Evolutionary conservation across 1,140 invertebrate species (phyloP), one percentile per base, ranked within the genome.

Genomic region (Hesperophylax magnus): DNA sequence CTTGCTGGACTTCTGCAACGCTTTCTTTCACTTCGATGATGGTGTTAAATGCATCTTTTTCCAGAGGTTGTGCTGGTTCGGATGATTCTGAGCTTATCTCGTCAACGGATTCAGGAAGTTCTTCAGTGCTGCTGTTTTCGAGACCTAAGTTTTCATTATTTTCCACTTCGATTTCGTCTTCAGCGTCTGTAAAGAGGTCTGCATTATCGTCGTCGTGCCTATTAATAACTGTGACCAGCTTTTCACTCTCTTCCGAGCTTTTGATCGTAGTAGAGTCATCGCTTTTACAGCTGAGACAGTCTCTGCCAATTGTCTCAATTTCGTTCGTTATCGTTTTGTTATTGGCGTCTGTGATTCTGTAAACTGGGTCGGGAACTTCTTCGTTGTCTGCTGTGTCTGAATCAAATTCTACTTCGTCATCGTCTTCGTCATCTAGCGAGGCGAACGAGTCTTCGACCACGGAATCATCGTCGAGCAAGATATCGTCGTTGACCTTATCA

Each of bases 71-170:
- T 6, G 39, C 11, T 9, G 17, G 54, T 4, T 69, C 77, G 6
- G 53, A 54, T 14, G 52, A 39, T 52, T 77, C 75, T 8, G 75
- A 77, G 58, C 58, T 63, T 11, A 63, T 60, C 1, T 83, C 81
- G 60, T 83, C 78, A 5, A 63, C 75, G 7, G 69, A 54, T 61
- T 77, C 78, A 3, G 60, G 34, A 0, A 77, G 67, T 27, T 76
- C 71, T 34, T n/a, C 63, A 31, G 27, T 31, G 18, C 24, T 31
- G 18, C 24, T 61, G 22, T 69, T 63, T 60, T 84, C 83, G 4
- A 76, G 47, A 22, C 74, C 80, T n/a, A 77, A 77, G 47, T 82
- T 80, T 60, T 84, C 83, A 60, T 84, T 81, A 15, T 81, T 81
- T 72, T 81, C 79, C 11, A 81, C 53, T 81, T 81, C 71, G 6